phyloP scores from a whole-genome alignment of 1,140 invertebrate genomes.

The Tetragnatha versicolor region DNA sequence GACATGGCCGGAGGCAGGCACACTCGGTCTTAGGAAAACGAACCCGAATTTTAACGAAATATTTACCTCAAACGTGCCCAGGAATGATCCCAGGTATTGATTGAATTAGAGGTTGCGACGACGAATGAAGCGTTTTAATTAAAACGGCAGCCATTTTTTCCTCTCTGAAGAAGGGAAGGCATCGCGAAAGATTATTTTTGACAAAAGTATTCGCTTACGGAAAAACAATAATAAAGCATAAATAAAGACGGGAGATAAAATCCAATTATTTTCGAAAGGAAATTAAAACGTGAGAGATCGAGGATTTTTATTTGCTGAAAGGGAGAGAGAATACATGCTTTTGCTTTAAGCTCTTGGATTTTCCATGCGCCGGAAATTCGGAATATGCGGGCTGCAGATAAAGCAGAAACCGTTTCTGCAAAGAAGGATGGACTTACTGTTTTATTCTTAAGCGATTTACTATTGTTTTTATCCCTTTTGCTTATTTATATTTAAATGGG shows the following conservation, averaged over 20 bases:
- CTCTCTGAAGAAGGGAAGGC: background rate
- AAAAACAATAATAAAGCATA: background rate
- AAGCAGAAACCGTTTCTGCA: no score
- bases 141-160: background rate
- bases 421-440: no score
- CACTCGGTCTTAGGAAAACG: conserved; percentile 19
- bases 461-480: no score
- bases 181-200: background rate
- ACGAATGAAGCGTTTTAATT: conserved; percentile 30
- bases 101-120: conserved; percentile 12
- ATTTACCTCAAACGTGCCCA: conserved; percentile 39
- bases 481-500: no score
- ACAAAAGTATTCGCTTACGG: background rate
- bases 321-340: no score
- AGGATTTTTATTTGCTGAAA: no score
- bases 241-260: conserved; percentile 9
- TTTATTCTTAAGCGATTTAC: no score
- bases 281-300: conserved; percentile 35
- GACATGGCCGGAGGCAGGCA: conserved; percentile 10
- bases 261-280: conserved; percentile 49
- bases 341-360: no score
- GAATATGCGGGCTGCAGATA: no score
- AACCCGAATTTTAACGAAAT: conserved; percentile 39
- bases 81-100: conserved; percentile 39
- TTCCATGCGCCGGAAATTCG: background rate